Evolutionary conservation across 2,797 vertebrate genomes (phyloP).

Genomic region (Halcyon leucocephala): DNA sequence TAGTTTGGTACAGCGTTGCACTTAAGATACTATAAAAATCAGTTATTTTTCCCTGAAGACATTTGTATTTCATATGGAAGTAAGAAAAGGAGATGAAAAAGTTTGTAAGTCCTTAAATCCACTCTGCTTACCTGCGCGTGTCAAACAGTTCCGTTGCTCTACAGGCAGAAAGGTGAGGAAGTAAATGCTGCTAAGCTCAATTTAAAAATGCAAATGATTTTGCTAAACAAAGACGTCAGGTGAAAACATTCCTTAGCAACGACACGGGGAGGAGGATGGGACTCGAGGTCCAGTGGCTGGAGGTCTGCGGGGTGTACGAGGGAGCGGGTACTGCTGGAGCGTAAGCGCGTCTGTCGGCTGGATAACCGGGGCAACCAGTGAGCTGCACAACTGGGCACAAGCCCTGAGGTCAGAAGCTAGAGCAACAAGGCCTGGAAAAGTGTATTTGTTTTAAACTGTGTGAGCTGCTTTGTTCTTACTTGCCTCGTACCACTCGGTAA

Average conservation of each 20-base stretch:
- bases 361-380: background rate
- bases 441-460: background rate
- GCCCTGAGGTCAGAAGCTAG: background rate
- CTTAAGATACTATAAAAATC: background rate
- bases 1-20: background rate
- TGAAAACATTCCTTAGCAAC: background rate
- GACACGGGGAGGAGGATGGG: background rate
- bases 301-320: background rate
- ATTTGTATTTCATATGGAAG: background rate
- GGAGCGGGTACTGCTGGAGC: background rate
- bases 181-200: background rate
- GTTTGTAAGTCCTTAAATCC: background rate
- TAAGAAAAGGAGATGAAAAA: background rate
- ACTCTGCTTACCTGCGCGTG: conserved; percentile 6
- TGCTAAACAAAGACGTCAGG: background rate
- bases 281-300: background rate
- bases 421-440: background rate
- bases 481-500: background rate
- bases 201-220: conserved; percentile 38
- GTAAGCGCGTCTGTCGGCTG: background rate
- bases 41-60: background rate
- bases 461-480: background rate
- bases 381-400: background rate
- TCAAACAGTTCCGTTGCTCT: background rate
- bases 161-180: background rate